These are phyloP conservation scores for Nomada lathburiana DNA, from an alignment of 2,888 invertebrate genomes.

Conservation along the genomic window DNA sequence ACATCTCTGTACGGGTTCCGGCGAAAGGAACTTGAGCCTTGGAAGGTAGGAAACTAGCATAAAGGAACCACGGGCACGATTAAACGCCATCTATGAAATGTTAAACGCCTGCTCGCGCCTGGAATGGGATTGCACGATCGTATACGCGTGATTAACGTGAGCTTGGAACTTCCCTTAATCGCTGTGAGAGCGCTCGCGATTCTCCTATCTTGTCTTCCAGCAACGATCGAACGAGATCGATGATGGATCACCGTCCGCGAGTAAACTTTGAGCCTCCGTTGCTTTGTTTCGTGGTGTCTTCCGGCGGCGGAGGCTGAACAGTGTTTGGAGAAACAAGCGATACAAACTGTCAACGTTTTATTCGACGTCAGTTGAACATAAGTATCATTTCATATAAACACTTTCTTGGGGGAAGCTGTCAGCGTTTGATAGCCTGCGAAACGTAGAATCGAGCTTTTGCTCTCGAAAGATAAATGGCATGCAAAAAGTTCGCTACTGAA, in stretches of 20 bases:
- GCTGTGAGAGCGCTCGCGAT: constrained; percentile 46
- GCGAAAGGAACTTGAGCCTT: constrained; percentile 14
- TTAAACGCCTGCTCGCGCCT: constrained; percentile 32
- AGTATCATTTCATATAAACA: too few relatives aligned
- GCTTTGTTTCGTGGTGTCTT: not conserved
- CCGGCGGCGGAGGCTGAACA: too few relatives aligned
- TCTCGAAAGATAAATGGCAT: too few relatives aligned
- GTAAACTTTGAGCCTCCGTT: not conserved
- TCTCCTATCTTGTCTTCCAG: constrained; percentile 6
- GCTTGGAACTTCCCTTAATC: constrained; percentile 52
- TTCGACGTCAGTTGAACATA: too few relatives aligned
- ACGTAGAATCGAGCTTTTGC: too few relatives aligned
- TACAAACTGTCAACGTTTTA: too few relatives aligned
- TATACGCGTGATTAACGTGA: constrained; percentile 59
- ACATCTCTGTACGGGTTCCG: constrained; percentile 22
- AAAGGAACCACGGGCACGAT: constrained; percentile 44
- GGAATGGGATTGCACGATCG: constrained; percentile 44
- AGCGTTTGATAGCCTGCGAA: too few relatives aligned
- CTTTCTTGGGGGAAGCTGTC: too few relatives aligned
- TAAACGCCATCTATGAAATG: constrained; percentile 54
- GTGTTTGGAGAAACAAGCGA: too few relatives aligned
- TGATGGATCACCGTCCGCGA: constrained; percentile 15
- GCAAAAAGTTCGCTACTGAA: too few relatives aligned
- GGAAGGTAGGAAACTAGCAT: constrained; percentile 41
- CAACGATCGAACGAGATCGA: constrained; percentile 8